These are phyloP conservation scores for Eubasilissa splendida DNA, from an alignment of 2,888 invertebrate species.

Conservation along the genomic window DNA sequence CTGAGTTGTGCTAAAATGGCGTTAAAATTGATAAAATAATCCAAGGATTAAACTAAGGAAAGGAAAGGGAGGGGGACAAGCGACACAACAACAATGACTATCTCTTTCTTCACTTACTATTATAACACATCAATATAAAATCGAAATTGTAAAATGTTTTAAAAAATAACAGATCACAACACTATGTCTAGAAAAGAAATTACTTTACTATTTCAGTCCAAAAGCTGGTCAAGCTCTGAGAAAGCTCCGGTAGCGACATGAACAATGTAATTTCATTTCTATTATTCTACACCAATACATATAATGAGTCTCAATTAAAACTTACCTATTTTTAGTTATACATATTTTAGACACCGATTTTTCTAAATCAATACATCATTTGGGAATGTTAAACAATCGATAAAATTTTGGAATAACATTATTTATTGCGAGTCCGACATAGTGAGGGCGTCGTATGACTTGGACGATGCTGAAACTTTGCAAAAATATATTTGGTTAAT, in stretches of 20 bases:
- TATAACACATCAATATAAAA: constrained; percentile 49
- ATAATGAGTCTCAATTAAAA: constrained; percentile 16
- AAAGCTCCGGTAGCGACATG: background rate
- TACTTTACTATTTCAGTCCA: background rate
- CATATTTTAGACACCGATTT: constrained; percentile 4
- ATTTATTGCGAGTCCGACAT: constrained; percentile 1
- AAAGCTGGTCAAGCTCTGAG: background rate
- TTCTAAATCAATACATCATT: constrained; percentile 16
- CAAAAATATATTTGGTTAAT: constrained; percentile 5
- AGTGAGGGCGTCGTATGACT: background rate
- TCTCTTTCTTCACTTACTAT: constrained; percentile 45
- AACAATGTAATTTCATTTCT: background rate
- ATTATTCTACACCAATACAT: background rate
- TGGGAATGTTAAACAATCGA: constrained; percentile 12
- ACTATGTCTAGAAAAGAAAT: constrained; percentile 2
- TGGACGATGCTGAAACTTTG: constrained; percentile 4
- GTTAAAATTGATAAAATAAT: constrained; percentile 51
- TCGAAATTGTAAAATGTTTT: constrained; percentile 44
- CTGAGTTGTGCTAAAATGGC: constrained; percentile 49
- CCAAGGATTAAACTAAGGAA: constrained; percentile 55
- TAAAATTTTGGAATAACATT: constrained; percentile 4
- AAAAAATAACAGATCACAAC: constrained; percentile 43
- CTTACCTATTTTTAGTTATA: constrained; percentile 1
- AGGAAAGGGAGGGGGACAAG: constrained; percentile 36
- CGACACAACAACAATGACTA: constrained; percentile 35